Percentiles rank a stretch among this genome's conserved stretches.
Conservation (phyloP, 1,140 invertebrate genomes). For the Cyclina sinensis region DNA sequence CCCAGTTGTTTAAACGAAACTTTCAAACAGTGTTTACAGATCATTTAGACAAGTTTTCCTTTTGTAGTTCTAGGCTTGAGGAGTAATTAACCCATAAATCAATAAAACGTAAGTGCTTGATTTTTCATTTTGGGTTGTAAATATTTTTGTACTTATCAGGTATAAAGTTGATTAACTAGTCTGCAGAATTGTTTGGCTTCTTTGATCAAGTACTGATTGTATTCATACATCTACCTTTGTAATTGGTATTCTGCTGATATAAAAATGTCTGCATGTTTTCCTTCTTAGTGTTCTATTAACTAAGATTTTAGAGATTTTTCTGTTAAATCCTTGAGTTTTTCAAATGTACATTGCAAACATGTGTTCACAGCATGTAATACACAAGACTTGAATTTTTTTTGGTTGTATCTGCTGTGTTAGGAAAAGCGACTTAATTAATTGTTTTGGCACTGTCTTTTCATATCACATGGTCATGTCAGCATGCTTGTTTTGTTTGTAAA, state of each 20-base stretch:
- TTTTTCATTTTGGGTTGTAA: conserved; percentile 7
- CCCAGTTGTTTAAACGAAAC: neutral
- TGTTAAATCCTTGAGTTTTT: neutral
- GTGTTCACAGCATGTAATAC: too few species aligned
- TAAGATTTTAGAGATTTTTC: neutral
- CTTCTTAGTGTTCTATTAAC: neutral
- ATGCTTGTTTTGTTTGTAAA: too few species aligned
- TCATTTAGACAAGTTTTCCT: neutral
- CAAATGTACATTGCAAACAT: too few species aligned
- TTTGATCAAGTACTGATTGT: neutral
- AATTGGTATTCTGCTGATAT: neutral
- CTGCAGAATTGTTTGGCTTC: neutral
- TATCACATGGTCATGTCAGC: too few species aligned
- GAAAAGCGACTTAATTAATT: too few species aligned
- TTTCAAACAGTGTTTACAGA: neutral
- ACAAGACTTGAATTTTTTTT: too few species aligned
- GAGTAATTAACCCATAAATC: neutral
- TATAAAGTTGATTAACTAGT: conserved; percentile 13
- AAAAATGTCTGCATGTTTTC: conserved; percentile 8
- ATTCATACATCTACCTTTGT: neutral
- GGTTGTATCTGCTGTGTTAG: too few species aligned
- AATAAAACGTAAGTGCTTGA: neutral
- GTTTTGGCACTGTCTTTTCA: too few species aligned
- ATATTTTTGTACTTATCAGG: neutral
- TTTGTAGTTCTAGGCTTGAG: neutral